A percentile compares a stretch with the other conserved stretches of the same genome.
Evolutionary conservation across 2,888 invertebrate genomes (phyloP).

Genomic region (Dynastes maya): DNA sequence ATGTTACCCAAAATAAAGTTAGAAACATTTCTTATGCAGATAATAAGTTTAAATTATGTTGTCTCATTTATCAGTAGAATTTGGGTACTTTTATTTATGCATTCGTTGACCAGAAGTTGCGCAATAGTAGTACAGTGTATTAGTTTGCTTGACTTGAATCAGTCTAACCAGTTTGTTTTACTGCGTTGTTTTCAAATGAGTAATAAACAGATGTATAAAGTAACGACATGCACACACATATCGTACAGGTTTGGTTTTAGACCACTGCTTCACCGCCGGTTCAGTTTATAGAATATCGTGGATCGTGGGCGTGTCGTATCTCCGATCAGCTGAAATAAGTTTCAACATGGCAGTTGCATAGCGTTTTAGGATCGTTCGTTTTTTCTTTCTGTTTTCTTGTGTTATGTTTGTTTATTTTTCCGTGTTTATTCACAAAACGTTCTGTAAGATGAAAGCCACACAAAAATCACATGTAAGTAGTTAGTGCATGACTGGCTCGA

Average conservation of each 20-base stretch:
- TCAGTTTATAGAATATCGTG: slow-evolving; percentile 64
- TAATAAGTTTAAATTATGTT: background rate
- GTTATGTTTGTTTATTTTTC: slow-evolving; percentile 22
- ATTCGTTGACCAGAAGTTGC: slow-evolving; percentile 20
- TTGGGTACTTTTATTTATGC: slow-evolving; percentile 4
- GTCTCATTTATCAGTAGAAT: too few relatives aligned
- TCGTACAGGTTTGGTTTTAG: slow-evolving; percentile 33
- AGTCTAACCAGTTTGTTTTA: slow-evolving; percentile 34
- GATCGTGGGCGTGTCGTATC: slow-evolving; percentile 66
- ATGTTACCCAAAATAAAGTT: slow-evolving; percentile 12
- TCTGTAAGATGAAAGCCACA: slow-evolving; percentile 34
- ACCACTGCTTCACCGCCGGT: slow-evolving; percentile 48
- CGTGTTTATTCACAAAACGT: slow-evolving; percentile 19
- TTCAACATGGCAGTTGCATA: slow-evolving; percentile 64
- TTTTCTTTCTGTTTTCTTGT: slow-evolving; percentile 46
- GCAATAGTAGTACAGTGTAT: slow-evolving; percentile 10
- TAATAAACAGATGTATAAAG: slow-evolving; percentile 48
- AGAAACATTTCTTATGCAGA: slow-evolving; percentile 3
- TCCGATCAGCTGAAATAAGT: slow-evolving; percentile 66
- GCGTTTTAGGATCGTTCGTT: slow-evolving; percentile 48
- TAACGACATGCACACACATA: slow-evolving; percentile 37
- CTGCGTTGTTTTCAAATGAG: slow-evolving; percentile 53
- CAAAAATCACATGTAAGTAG: slow-evolving; percentile 34
- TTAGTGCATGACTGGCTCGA: background rate
- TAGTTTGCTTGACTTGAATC: slow-evolving; percentile 23